Evolutionary conservation across 2,888 invertebrate genomes (phyloP).

Genomic region (Mesorhabditis belari): DNA sequence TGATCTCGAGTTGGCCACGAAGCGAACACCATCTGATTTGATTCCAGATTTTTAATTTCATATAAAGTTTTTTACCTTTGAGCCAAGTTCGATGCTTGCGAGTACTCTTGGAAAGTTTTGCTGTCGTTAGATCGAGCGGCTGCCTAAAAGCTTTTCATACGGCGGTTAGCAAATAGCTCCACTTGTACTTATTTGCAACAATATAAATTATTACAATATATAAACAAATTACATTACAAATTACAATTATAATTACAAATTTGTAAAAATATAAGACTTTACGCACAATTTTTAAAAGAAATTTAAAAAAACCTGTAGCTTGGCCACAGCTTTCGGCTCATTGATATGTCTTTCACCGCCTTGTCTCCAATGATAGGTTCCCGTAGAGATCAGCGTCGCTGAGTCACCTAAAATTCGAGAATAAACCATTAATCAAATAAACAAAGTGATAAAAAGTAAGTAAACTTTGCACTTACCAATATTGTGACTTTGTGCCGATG

Average conservation of each 20-base stretch:
- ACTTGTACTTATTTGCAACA: background rate
- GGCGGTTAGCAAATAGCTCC: background rate
- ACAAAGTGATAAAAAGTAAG: no score
- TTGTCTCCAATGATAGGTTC: slow-evolving; percentile 85
- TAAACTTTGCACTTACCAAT: slow-evolving; percentile 19
- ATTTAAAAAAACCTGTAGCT: slow-evolving; percentile 64
- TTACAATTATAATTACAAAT: background rate
- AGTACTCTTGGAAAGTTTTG: slow-evolving; percentile 75
- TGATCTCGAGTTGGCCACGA: slow-evolving; percentile 83
- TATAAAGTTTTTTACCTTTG: no score
- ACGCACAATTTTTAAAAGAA: no score
- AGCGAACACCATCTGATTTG: slow-evolving; percentile 53
- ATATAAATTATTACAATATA: background rate
- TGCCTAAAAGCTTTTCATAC: slow-evolving; percentile 62
- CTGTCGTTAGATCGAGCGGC: slow-evolving; percentile 75
- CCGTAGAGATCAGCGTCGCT: slow-evolving; percentile 76
- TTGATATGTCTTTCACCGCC: slow-evolving; percentile 92
- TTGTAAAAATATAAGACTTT: background rate
- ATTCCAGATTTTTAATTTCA: no score
- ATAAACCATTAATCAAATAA: background rate
- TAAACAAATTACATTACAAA: background rate
- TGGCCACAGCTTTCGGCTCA: slow-evolving; percentile 78
- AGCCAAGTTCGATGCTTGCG: slow-evolving; percentile 78
- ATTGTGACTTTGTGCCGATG: slow-evolving; percentile 24
- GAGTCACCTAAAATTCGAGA: slow-evolving; percentile 61